Conservation (phyloP, 2,888 invertebrate species). For the Seira musarum region DNA sequence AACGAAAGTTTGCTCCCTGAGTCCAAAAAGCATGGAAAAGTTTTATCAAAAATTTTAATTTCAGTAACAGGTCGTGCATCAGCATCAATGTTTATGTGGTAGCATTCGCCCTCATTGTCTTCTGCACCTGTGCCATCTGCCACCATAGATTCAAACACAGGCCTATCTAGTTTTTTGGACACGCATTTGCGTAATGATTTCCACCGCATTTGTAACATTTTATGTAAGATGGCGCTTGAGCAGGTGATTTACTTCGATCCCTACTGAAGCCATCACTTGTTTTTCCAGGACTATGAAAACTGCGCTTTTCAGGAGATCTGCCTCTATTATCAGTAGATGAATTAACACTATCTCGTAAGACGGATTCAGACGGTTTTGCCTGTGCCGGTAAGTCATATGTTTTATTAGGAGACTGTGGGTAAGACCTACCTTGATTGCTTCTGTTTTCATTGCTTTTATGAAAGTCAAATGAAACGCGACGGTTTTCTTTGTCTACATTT, state of each 20-base stretch:
- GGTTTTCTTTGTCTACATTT: background rate
- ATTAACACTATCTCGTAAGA: background rate
- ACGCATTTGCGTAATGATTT: conserved; percentile 1
- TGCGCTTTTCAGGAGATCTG: background rate
- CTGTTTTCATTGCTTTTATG: background rate
- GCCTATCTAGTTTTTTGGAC: background rate
- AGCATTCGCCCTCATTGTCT: background rate
- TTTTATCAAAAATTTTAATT: background rate
- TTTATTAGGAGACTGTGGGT: background rate
- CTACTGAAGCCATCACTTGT: background rate
- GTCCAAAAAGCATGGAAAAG: background rate
- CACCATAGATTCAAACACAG: background rate
- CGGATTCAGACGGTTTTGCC: conserved; percentile 2
- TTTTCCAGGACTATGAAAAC: background rate
- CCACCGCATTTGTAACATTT: background rate
- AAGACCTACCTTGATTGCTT: background rate
- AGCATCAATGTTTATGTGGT: background rate
- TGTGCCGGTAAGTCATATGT: background rate
- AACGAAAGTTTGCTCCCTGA: background rate
- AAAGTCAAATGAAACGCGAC: background rate
- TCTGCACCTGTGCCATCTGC: background rate
- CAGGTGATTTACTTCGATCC: background rate
- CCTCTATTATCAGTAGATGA: background rate
- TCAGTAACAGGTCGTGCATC: background rate
- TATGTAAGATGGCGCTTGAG: background rate